phyloP scores from a whole-genome alignment of 1,140 invertebrate species.

The Eulimnadia texana region DNA sequence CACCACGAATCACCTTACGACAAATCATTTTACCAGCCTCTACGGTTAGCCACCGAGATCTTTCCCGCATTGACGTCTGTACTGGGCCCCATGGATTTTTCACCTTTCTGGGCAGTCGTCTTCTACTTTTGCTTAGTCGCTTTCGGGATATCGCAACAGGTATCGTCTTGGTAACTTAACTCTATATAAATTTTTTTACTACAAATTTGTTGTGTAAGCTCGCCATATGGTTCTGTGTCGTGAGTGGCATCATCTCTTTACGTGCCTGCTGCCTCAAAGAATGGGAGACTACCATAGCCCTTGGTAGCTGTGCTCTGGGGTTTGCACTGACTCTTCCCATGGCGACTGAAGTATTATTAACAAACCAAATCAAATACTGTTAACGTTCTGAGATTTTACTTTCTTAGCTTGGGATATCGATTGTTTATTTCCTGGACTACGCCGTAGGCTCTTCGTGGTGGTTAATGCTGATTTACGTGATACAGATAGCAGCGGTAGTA shows the following conservation, averaged over 20 bases:
- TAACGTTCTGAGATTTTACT: constrained; percentile 9
- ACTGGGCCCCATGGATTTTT: constrained; percentile 44
- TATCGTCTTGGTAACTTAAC: constrained; percentile 21
- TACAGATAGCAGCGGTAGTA: constrained; percentile 61
- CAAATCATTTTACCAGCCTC: constrained; percentile 37
- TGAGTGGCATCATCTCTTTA: constrained; percentile 61
- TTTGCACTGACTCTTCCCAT: constrained; percentile 73
- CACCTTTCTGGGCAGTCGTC: constrained; percentile 70
- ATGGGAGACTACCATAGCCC: constrained; percentile 73
- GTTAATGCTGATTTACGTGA: constrained; percentile 59
- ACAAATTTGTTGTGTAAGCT: constrained; percentile 35
- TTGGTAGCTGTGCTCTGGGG: constrained; percentile 66
- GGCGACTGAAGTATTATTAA: constrained; percentile 56
- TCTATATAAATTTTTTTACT: neutral
- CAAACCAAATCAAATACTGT: neutral
- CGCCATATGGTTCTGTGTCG: constrained; percentile 64
- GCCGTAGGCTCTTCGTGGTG: constrained; percentile 69
- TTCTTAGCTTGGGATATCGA: constrained; percentile 59
- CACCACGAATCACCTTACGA: neutral
- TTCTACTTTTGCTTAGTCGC: constrained; percentile 71
- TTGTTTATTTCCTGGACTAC: constrained; percentile 72
- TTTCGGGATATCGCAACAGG: constrained; percentile 72
- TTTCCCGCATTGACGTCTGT: constrained; percentile 66
- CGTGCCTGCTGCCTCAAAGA: constrained; percentile 50
- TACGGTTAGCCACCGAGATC: constrained; percentile 67